A percentile compares a stretch with the other conserved stretches of the same genome.
Conservation (phyloP, 2,797 vertebrate genomes). For the Chlorospingus semifuscus region DNA sequence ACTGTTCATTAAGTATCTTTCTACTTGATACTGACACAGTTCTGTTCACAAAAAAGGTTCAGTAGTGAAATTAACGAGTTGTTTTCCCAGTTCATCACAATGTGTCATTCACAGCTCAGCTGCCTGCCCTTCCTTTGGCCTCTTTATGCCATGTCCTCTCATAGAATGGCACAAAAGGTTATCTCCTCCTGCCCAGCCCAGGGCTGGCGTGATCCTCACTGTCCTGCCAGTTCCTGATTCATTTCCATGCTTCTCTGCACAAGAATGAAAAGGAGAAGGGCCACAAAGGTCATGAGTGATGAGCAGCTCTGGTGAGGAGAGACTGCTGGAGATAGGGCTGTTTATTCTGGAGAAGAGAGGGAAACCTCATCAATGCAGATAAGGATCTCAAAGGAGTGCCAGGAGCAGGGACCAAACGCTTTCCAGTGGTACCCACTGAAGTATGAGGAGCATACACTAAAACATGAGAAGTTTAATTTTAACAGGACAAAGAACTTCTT, state of each 20-base stretch:
- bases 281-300: not conserved
- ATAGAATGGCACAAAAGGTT: no score
- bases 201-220: no score
- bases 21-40: not conserved
- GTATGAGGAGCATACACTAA: not conserved
- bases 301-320: not conserved
- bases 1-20: not conserved
- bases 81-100: not conserved
- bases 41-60: not conserved
- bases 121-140: not conserved
- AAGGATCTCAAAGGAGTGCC: not conserved
- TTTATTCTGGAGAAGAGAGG: not conserved
- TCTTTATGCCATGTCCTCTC: fast-evolving
- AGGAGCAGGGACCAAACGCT: not conserved
- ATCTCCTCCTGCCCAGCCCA: not conserved
- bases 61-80: not conserved
- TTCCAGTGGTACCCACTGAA: not conserved
- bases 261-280: not conserved
- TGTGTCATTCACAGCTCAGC: fast-evolving
- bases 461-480: fast-evolving
- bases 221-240: no score
- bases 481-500: not conserved
- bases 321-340: fast-evolving
- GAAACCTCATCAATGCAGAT: not conserved
- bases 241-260: not conserved